Evolutionary conservation across 2,888 invertebrate genomes (phyloP), one percentile per base, ranked within the genome.

Genomic region (Xanthia togata): DNA sequence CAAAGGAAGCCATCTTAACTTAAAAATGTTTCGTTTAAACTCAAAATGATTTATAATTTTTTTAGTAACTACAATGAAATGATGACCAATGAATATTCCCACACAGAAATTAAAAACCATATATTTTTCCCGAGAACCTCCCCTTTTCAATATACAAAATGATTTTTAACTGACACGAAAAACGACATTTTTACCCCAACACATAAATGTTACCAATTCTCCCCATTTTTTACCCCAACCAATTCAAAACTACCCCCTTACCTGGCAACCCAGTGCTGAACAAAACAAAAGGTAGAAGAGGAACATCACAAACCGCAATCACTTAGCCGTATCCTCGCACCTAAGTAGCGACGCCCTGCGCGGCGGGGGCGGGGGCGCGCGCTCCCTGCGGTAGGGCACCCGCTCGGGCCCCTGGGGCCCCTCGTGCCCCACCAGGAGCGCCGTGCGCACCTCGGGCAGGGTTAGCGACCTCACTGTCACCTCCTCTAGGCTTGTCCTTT

Each of bases 331-430:
- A 86, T 93, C 94, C 81, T 93, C 95, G 89, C 94, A 93, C 94
- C 94, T 95, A 88, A 93, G 90, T 73, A 94, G 93, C 20, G 95
- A 94, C 68, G 92, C 91, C 71, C 95, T 91, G 38, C 96, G 82
- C 79, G 96, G 96, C 87, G 96, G 96, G 88, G 96, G 96, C 84
- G 94, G 93, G 73, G 95, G 95, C 63, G 94, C 82, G 26, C 78
- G 92, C 83, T 89, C 90, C 85, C 93, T 83, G 90, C 89, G 91
- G 93, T 90, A 92, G 75, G 90, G 77, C 31, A 91, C 84, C 76
- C 85, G 82, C 70, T 89, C 41, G 9, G 9, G 9, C 35, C 91
- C 89, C 68, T 87, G 89, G 38, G 1, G 9, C 35, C 91, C 89
- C 68, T 87, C 90, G 38, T 41, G 41, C 31, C 91, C 92, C 63